Evolutionary conservation across 2,113 vertebrate genomes (phyloP).

Genomic region (Grammomys surdaster): DNA sequence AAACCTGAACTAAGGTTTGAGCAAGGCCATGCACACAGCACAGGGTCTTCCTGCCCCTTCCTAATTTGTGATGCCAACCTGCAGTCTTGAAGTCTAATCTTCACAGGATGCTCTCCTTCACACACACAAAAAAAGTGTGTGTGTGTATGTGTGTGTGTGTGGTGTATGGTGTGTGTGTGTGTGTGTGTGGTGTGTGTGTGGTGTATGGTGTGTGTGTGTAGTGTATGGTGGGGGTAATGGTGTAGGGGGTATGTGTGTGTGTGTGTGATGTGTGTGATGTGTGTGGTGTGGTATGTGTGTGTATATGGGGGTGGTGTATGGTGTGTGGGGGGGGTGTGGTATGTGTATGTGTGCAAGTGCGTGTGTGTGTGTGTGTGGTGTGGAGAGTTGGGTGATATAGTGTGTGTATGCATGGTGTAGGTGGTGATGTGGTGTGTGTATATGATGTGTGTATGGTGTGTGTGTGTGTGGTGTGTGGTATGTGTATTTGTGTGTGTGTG

Average conservation of each 20-base stretch:
- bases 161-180: not conserved
- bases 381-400: no score
- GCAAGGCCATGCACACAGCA: accelerated
- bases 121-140: not conserved
- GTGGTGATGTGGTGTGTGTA: not conserved
- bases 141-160: not conserved
- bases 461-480: not conserved
- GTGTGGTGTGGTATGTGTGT: not conserved
- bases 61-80: not conserved
- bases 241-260: not conserved
- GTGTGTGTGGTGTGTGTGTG: not conserved
- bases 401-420: no score
- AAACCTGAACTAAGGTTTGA: not conserved
- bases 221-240: no score
- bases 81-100: not conserved
- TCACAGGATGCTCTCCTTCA: not conserved
- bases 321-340: no score
- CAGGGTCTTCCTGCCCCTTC: not conserved
- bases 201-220: not conserved
- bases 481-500: no score
- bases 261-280: not conserved
- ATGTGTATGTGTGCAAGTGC: no score
- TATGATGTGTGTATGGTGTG: no score
- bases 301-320: not conserved
- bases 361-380: no score